Evolutionary conservation across 2,888 invertebrate species (phyloP).

Genomic region (Brachyopa scutellaris): DNA sequence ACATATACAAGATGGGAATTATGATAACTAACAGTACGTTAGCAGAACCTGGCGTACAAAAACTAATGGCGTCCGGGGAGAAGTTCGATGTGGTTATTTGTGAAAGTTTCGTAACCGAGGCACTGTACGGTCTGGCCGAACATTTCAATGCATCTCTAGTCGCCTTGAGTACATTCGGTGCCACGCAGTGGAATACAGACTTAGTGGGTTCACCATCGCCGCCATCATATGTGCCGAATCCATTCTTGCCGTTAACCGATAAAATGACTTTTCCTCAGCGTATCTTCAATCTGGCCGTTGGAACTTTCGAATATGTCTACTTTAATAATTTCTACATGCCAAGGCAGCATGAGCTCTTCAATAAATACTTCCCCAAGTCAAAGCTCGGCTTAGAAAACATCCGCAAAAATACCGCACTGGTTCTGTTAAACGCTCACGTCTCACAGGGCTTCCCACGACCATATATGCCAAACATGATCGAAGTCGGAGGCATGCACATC

Average conservation of each 20-base stretch:
- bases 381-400: conserved; percentile 76
- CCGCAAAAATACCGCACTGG: conserved; percentile 77
- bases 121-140: conserved; percentile 79
- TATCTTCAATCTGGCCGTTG: conserved; percentile 77
- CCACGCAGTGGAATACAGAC: conserved; percentile 78
- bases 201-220: conserved; percentile 79
- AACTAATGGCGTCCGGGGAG: conserved; percentile 77
- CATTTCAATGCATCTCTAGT: conserved; percentile 79
- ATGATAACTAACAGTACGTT: conserved; percentile 75
- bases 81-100: conserved; percentile 80
- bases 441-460: conserved; percentile 79
- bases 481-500: conserved; percentile 81
- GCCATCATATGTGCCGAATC: conserved; percentile 78
- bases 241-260: conserved; percentile 77
- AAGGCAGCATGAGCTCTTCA: conserved; percentile 76
- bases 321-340: conserved; percentile 77
- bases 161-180: conserved; percentile 77
- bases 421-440: conserved; percentile 80
- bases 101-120: conserved; percentile 81
- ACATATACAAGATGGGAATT: conserved; percentile 71
- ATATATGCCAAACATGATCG: conserved; percentile 80
- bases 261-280: conserved; percentile 80
- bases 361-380: conserved; percentile 76
- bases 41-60: conserved; percentile 73
- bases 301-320: conserved; percentile 74